Evolutionary conservation across 2,888 invertebrate genomes (phyloP).

Genomic region (Carabus problematicus): DNA sequence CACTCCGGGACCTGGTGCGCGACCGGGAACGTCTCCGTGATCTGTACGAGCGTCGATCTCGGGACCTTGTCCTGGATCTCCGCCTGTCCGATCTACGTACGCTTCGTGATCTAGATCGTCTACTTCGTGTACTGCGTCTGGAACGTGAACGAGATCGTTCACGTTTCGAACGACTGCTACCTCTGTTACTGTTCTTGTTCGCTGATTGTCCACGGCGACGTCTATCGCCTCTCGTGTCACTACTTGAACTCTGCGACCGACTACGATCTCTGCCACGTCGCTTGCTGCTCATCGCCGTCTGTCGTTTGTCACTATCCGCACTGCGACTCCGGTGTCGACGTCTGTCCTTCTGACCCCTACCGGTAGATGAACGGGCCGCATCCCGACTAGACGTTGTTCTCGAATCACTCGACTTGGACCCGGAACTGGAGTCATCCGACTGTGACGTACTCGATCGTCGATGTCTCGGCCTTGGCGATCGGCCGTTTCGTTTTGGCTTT

Average conservation of each 20-base stretch:
- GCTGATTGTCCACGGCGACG: slow-evolving; percentile 20
- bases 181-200: slow-evolving; percentile 10
- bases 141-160: slow-evolving; percentile 36
- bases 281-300: slow-evolving; percentile 38
- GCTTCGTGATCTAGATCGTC: slow-evolving; percentile 48
- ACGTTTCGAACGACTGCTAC: slow-evolving; percentile 14
- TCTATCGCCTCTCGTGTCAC: slow-evolving; percentile 33
- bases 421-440: slow-evolving; percentile 30
- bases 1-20: slow-evolving; percentile 46
- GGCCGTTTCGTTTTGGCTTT: slow-evolving; percentile 19
- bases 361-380: slow-evolving; percentile 6
- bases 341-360: slow-evolving; percentile 16
- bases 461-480: slow-evolving; percentile 31
- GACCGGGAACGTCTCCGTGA: slow-evolving; percentile 45
- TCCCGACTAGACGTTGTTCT: slow-evolving; percentile 20
- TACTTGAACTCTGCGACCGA: slow-evolving; percentile 41
- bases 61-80: slow-evolving; percentile 48
- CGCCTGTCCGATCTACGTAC: slow-evolving; percentile 45
- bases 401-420: slow-evolving; percentile 24
- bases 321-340: slow-evolving; percentile 28
- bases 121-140: slow-evolving; percentile 34
- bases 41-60: slow-evolving; percentile 44
- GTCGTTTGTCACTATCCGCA: slow-evolving; percentile 30
- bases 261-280: slow-evolving; percentile 42
- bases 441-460: slow-evolving; percentile 35